A percentile compares a stretch with the other conserved stretches of the same genome.
Evolutionary conservation across 2,888 invertebrate genomes (phyloP).

Genomic region (Aphidius colemani): DNA sequence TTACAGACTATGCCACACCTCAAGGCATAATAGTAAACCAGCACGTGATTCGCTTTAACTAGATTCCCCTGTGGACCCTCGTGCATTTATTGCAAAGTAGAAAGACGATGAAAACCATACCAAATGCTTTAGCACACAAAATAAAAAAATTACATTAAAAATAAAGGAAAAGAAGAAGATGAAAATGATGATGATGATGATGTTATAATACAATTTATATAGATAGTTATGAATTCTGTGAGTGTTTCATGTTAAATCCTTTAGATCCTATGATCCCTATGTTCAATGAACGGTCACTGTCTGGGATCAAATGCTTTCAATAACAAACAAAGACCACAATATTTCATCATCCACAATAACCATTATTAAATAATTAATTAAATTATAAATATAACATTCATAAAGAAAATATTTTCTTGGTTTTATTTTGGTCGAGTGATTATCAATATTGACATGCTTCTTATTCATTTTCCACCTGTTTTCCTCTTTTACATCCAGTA

Average conservation of each 20-base stretch:
- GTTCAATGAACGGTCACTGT: conserved; percentile 24
- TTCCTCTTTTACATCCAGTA: conserved; percentile 38
- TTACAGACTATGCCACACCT: conserved; percentile 22
- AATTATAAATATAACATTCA: no score
- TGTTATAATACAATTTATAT: not conserved
- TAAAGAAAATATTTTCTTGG: no score
- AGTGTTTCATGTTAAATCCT: conserved; percentile 19
- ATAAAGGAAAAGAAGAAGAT: not conserved
- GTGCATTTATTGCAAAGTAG: conserved; percentile 28
- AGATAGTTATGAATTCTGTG: conserved; percentile 24
- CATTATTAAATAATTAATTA: no score
- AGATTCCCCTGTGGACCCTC: conserved; percentile 25
- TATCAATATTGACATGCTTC: conserved; percentile 56
- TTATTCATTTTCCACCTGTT: conserved; percentile 51
- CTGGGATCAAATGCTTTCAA: conserved; percentile 22
- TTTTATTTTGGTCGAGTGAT: conserved; percentile 38
- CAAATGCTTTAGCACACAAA: not conserved
- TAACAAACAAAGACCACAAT: conserved; percentile 7
- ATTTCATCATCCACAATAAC: no score
- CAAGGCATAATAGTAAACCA: conserved; percentile 23
- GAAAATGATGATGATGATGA: conserved; percentile 3
- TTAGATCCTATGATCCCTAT: conserved; percentile 23
- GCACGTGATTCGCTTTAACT: conserved; percentile 32
- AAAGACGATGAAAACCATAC: not conserved
- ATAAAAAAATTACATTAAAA: not conserved